Evolutionary conservation across 2,797 vertebrate genomes (phyloP), one percentile per base, ranked within the genome.

Genomic region (Sardinella longiceps): DNA sequence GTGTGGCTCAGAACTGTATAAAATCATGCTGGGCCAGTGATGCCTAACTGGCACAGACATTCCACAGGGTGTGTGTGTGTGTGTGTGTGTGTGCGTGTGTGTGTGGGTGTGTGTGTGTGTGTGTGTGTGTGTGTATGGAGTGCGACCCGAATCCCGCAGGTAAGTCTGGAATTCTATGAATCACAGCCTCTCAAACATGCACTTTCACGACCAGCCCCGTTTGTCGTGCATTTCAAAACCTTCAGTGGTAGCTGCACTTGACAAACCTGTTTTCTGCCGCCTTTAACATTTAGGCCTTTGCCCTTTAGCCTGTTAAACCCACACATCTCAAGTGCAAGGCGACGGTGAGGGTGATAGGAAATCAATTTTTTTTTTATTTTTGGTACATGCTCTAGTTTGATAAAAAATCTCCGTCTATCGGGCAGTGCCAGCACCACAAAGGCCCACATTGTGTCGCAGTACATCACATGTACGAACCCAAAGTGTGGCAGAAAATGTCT

Each of bases 401-500:
- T 80, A 30, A 7, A 50, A 70, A 30, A 70, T 74, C 39, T 15
- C 66, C 18, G 30, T 4, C 66, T 7, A 20, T 48, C 53, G n/a
- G 83, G 82, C 25, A 53, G 50, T 43, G 9, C 10, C 6, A 81
- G 37, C 45, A 33, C n/a, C 10, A 83, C 82, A 83, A 86, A 84
- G 82, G 56, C 20, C 20, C 33, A 58, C 50, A 33, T 80, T 88
- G 83, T 86, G 80, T 46, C 81, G 48, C 77, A 83, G 33, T 39
- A 80, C 37, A 87, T 84, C 84, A 85, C 80, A 81, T 82, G 33
- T n/a, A n/a, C 14, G 51, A 82, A 84, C 87, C 74, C 50, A 37
- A 84, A 85, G 30, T 85, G 82, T 51, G 83, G 77, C 82, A 56
- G 82, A 89, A 89, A 88, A 88, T 84, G 84, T 84, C 58, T 87